phyloP scores from a whole-genome alignment of 1,140 invertebrate genomes.

The Cyrtorhinus lividipennis region DNA sequence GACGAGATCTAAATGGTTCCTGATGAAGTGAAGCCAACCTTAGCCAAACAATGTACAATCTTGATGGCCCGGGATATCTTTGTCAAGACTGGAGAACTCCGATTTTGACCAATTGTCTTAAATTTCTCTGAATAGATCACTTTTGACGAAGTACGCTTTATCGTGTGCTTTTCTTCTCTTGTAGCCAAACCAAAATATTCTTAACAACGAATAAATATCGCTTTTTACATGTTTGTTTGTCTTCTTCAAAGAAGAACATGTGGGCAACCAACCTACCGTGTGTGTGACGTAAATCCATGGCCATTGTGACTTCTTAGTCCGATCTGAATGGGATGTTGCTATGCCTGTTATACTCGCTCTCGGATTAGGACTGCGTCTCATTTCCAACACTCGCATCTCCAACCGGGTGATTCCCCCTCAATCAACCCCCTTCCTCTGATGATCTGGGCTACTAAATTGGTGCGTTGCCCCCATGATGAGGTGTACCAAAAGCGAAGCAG shows the following conservation, averaged over 20 bases:
- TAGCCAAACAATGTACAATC: not conserved
- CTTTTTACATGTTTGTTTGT: conserved; percentile 4
- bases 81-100: not conserved
- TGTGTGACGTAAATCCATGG: conserved; percentile 3
- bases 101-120: not conserved
- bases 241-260: not conserved
- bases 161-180: not conserved
- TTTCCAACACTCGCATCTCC: not conserved
- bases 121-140: not conserved
- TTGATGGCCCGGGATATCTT: not conserved
- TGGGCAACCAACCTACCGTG: not conserved
- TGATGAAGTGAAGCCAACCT: not conserved
- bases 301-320: not conserved
- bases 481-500: not conserved
- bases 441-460: not conserved
- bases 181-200: not conserved
- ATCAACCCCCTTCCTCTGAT: conserved; percentile 4
- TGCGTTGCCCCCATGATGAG: not conserved
- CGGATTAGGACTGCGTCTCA: not conserved
- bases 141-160: no score
- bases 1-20: not conserved
- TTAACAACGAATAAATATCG: not conserved
- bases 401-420: not conserved
- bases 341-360: not conserved
- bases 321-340: conserved; percentile 4